These are phyloP conservation scores for Leptothorax acervorum DNA, from an alignment of 2,888 invertebrate genomes.

Conservation along the genomic window DNA sequence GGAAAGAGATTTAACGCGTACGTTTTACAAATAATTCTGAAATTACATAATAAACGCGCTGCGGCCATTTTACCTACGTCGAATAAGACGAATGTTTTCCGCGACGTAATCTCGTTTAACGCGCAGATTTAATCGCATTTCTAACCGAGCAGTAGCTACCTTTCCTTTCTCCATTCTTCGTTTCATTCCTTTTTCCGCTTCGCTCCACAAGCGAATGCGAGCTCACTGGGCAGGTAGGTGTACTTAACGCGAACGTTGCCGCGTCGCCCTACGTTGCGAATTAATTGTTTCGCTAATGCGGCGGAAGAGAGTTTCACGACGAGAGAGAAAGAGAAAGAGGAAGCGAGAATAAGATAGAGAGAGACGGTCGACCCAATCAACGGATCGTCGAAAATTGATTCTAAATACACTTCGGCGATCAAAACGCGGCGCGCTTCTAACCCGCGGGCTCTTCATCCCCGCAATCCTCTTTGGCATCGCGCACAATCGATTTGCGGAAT, in stretches of 20 bases:
- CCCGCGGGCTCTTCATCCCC: not conserved
- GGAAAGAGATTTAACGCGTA: slow-evolving; percentile 10
- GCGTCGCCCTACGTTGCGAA: slow-evolving; percentile 72
- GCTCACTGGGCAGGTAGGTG: slow-evolving; percentile 24
- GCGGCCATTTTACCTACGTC: slow-evolving; percentile 41
- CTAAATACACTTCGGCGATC: slow-evolving; percentile 41
- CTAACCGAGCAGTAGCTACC: slow-evolving; percentile 52
- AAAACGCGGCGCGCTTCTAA: slow-evolving; percentile 13
- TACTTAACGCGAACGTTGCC: slow-evolving; percentile 40
- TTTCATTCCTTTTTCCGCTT: slow-evolving; percentile 33
- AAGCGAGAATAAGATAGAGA: not conserved
- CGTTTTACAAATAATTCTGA: slow-evolving; percentile 14
- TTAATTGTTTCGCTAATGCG: slow-evolving; percentile 77
- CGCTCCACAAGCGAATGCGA: slow-evolving; percentile 23
- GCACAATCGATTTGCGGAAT: slow-evolving; percentile 60
- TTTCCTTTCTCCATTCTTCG: slow-evolving; percentile 37
- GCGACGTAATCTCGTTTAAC: slow-evolving; percentile 58
- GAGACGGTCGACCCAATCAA: slow-evolving; percentile 20
- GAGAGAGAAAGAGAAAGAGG: not conserved
- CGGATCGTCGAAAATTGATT: slow-evolving; percentile 46
- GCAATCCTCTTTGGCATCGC: slow-evolving; percentile 37
- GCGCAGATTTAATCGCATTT: slow-evolving; percentile 68
- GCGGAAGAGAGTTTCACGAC: slow-evolving; percentile 39
- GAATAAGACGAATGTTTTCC: slow-evolving; percentile 52
- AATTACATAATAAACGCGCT: slow-evolving; percentile 31